Conservation (phyloP, 2,888 invertebrate genomes). For the Odiellus spinosus region DNA sequence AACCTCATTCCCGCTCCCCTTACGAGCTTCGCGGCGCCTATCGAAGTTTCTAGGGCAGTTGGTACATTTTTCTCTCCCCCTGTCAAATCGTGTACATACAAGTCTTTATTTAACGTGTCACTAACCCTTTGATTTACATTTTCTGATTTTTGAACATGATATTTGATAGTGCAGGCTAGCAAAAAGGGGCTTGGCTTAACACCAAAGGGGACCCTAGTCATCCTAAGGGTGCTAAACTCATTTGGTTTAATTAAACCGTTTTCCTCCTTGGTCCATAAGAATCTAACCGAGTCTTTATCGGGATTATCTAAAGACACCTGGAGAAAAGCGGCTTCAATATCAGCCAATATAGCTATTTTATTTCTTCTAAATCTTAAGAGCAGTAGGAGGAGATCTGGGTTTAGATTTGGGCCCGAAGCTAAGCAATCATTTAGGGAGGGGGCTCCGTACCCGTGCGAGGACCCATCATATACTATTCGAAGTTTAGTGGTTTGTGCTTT, state of each 20-base stretch:
- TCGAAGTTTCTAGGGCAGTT: neutral
- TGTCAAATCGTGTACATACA: constrained; percentile 2
- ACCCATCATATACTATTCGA: constrained; percentile 8
- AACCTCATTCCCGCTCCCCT: constrained; percentile 2
- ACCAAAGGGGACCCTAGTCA: neutral
- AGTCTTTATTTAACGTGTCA: neutral
- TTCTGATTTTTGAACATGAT: constrained; percentile 1
- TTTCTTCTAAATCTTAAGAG: too few relatives aligned
- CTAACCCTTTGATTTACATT: neutral
- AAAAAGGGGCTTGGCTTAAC: constrained; percentile 2
- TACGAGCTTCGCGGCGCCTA: neutral
- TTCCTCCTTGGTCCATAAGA: constrained; percentile 1
- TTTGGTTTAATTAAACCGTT: too few relatives aligned
- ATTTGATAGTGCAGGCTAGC: neutral
- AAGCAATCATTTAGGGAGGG: too few relatives aligned
- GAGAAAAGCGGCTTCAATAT: too few relatives aligned
- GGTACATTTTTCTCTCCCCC: neutral
- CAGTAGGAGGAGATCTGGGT: too few relatives aligned
- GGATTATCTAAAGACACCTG: too few relatives aligned
- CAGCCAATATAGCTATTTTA: too few relatives aligned
- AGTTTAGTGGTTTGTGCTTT: constrained; percentile 2
- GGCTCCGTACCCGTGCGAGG: neutral
- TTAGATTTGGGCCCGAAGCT: too few relatives aligned
- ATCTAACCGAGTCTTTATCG: neutral
- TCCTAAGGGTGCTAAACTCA: neutral